Evolutionary conservation across 53 echinoderm and acorn worm genomes (phyloP), one percentile per base, ranked within the genome.

Genomic region (Henricia sp.): DNA sequence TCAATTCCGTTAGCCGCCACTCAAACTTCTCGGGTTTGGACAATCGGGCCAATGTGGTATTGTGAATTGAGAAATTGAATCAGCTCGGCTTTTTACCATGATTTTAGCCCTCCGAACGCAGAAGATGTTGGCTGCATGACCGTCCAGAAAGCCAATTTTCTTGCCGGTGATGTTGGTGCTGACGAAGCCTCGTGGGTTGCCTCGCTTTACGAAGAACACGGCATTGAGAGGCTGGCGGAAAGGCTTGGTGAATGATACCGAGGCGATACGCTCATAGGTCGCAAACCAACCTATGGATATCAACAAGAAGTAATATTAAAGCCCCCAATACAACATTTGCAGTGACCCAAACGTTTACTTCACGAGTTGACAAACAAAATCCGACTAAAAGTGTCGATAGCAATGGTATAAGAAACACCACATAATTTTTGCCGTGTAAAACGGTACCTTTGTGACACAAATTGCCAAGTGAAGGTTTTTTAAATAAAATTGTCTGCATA

Each of bases 261-360:
- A 89, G 43, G 87, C 52, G 4, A 39, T 69, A 23, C 95, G 78
- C 24, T 88, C 89, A 50, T 90, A 83, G 20, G 95, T 89, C 24
- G 74, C 50, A 35, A 65, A 84, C 95, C 95, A 95, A 27, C 95
- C 95, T 95, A 67, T 35, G 19, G 29, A 27, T 5, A 60, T 43
- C 20, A 4, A 14, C 24, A 37, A 42, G 23, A n/a, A 0, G 2
- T 37, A 36, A 19, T 42, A 68, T 24, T 68, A 41, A 2, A 11
- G 6, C 20, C 69, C n/a, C 12, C 23, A 42, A 53, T 53, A 10
- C 53, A 17, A 20, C 53, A 53, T 13, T 53, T 10, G 23, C 4
- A 56, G n/a, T n/a, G n/a, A n/a, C n/a, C n/a, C n/a, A n/a, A n/a
- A n/a, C n/a, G n/a, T n/a, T n/a, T n/a, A n/a, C n/a, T n/a, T n/a